phyloP scores from a whole-genome alignment of 2,797 vertebrate genomes.

The Cygnus olor region DNA sequence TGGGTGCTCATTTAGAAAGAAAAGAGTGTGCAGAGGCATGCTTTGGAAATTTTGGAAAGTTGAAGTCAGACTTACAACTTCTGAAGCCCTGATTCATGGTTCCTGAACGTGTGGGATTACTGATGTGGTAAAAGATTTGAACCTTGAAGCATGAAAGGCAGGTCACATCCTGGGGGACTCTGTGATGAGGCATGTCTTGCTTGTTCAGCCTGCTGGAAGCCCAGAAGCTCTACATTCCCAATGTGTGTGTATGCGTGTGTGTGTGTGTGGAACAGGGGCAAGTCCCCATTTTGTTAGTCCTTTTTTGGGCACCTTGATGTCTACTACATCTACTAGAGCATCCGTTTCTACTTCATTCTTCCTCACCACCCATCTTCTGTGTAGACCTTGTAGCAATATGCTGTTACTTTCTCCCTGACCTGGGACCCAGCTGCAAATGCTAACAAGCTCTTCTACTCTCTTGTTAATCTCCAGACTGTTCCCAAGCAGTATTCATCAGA shows the following conservation, averaged over 20 bases:
- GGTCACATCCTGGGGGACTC: not conserved
- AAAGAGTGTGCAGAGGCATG: not conserved
- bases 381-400: not conserved
- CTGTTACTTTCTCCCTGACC: not conserved
- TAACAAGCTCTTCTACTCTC: not conserved
- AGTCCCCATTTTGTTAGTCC: not conserved
- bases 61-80: slow-evolving; percentile 9
- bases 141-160: not conserved
- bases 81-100: slow-evolving; percentile 34
- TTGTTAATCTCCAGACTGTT: not conserved
- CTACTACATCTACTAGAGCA: not conserved
- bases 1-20: not conserved
- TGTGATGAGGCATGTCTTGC: not conserved
- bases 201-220: not conserved
- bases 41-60: slow-evolving; percentile 27
- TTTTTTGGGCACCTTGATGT: not conserved
- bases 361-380: not conserved
- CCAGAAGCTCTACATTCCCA: not conserved
- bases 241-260: fast-evolving
- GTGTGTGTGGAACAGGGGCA: not conserved
- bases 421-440: not conserved
- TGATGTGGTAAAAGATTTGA: slow-evolving; percentile 34
- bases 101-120: slow-evolving; percentile 35
- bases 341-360: not conserved
- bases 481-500: slow-evolving; percentile 43